Conservation (phyloP, 2,888 invertebrate species). For the Protodeltote pygarga region DNA sequence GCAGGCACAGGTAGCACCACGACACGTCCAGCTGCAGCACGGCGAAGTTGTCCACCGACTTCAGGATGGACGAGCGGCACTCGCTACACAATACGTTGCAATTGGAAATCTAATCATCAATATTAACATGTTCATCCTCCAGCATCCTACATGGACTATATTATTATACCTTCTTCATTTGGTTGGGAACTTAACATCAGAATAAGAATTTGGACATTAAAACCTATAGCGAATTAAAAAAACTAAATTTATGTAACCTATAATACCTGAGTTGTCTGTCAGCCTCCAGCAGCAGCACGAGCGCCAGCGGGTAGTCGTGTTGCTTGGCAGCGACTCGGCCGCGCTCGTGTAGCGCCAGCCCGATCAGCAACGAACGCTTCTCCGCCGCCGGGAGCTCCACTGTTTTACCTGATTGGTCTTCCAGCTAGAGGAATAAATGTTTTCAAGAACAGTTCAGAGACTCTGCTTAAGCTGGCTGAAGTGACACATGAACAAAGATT, state of each 20-base stretch:
- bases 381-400: constrained; percentile 91
- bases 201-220: no score
- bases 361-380: constrained; percentile 90
- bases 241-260: no score
- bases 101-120: no score
- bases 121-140: no score
- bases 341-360: constrained; percentile 93
- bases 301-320: constrained; percentile 89
- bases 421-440: constrained; percentile 79
- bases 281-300: constrained; percentile 92
- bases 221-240: no score
- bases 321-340: constrained; percentile 89
- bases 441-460: no score
- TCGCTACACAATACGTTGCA: constrained; percentile 75
- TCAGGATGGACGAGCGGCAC: constrained; percentile 89
- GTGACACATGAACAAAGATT: background rate
- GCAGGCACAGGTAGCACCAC: constrained; percentile 95
- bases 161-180: no score
- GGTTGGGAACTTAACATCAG: no score
- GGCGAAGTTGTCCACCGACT: constrained; percentile 93
- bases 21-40: constrained; percentile 94
- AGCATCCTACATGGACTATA: no score
- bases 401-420: constrained; percentile 92
- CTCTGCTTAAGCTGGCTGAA: no score
- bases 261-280: constrained; percentile 90